Evolutionary conservation across 2,113 vertebrate species (phyloP).

Genomic region (Acrocephalus kingi): DNA sequence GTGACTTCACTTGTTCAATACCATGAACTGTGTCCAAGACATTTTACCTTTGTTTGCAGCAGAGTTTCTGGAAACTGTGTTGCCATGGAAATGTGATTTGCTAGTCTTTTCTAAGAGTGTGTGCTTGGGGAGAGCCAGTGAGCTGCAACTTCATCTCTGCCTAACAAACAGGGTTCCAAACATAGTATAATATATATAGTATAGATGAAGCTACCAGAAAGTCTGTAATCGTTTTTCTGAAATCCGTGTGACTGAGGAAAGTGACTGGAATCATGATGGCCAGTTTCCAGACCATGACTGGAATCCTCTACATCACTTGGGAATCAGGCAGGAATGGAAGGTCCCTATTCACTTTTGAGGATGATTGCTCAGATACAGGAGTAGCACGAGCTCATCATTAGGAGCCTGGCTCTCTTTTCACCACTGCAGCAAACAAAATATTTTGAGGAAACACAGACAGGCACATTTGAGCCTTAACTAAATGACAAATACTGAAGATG

Average conservation of each 20-base stretch:
- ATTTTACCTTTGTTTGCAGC: not conserved
- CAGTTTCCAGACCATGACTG: not conserved
- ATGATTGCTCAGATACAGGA: not conserved
- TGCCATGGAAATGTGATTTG: conserved; percentile 39
- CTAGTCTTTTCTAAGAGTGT: not conserved
- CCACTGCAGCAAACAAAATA: not conserved
- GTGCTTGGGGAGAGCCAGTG: not conserved
- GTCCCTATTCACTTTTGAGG: not conserved
- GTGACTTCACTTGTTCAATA: not conserved
- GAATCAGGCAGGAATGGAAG: not conserved
- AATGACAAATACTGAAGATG: not conserved
- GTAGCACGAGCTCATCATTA: not conserved
- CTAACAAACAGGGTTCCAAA: not conserved
- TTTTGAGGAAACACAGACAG: not conserved
- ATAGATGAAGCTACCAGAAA: not conserved
- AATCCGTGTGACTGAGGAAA: not conserved
- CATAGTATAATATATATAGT: not conserved
- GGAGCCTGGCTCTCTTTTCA: not conserved
- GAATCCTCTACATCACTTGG: not conserved
- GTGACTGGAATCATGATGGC: not conserved
- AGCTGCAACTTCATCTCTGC: not conserved
- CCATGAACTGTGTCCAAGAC: not conserved
- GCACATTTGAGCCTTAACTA: not conserved
- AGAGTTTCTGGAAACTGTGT: not conserved
- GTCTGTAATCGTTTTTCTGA: not conserved